phyloP scores from a whole-genome alignment of 2,797 vertebrate genomes.

The Carduelis carduelis region DNA sequence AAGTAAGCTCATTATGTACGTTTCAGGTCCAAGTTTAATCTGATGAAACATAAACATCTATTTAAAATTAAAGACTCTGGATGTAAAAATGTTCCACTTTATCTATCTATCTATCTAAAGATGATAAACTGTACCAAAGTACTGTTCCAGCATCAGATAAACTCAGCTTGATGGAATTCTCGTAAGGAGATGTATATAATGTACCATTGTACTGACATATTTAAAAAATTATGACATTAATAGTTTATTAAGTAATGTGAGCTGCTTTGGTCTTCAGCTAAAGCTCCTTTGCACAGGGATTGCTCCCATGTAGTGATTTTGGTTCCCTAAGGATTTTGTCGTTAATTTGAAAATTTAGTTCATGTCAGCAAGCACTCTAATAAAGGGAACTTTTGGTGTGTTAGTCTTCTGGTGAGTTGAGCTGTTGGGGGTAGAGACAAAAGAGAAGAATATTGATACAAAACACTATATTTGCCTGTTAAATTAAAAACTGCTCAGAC shows the following conservation, averaged over 20 bases:
- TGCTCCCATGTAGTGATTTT: not conserved
- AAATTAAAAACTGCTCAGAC: not conserved
- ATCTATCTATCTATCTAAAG: not conserved
- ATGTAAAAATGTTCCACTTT: not conserved
- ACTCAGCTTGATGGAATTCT: not conserved
- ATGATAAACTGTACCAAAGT: not conserved
- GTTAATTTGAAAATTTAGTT: not conserved
- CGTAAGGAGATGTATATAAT: not conserved
- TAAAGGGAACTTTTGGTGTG: not conserved
- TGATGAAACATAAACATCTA: not conserved
- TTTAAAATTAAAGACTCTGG: not conserved
- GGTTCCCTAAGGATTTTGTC: not conserved
- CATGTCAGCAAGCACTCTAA: not conserved
- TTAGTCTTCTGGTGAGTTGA: not conserved
- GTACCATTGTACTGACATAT: not conserved
- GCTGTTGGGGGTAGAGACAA: not conserved
- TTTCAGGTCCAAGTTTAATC: not conserved
- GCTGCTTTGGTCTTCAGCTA: not conserved
- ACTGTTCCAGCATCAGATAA: not conserved
- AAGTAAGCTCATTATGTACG: not conserved
- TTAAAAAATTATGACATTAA: not conserved
- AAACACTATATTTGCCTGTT: not conserved
- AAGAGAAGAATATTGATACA: not conserved
- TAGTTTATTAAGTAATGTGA: not conserved
- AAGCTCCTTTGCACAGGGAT: not conserved